A percentile compares a stretch with the other conserved stretches of the same genome.
Conservation (phyloP, 2,888 invertebrate species). For the Ceraclea dissimilis region DNA sequence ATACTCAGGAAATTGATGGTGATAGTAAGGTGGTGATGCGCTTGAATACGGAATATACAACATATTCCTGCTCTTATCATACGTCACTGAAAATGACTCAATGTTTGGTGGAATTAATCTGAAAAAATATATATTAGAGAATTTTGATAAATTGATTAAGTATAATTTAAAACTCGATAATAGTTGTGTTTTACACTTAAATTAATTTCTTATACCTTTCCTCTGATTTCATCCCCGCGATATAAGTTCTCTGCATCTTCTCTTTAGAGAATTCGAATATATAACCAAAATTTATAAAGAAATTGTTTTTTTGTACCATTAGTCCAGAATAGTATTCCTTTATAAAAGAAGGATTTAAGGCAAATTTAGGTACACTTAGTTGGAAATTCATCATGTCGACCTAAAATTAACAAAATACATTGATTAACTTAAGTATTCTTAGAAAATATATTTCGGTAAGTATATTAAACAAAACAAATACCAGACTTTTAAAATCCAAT, state of each 20-base stretch:
- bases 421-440: not conserved
- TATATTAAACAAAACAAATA: not conserved
- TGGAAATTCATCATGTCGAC: slow-evolving; percentile 10
- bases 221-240: slow-evolving; percentile 2
- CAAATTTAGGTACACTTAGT: slow-evolving; percentile 8
- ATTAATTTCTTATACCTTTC: slow-evolving; percentile 9
- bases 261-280: slow-evolving; percentile 9
- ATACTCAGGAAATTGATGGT: slow-evolving; percentile 14
- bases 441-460: not conserved
- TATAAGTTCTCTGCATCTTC: slow-evolving; percentile 6
- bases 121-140: slow-evolving; percentile 1
- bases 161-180: too few species aligned
- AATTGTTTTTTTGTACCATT: slow-evolving; percentile 10
- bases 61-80: slow-evolving; percentile 9
- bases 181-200: too few species aligned
- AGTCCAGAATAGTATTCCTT: slow-evolving; percentile 14
- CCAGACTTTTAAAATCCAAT: slow-evolving; percentile 5
- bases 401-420: slow-evolving; percentile 3
- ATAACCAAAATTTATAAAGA: slow-evolving; percentile 13
- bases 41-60: slow-evolving; percentile 10
- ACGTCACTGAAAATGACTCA: slow-evolving; percentile 1
- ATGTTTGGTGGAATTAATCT: slow-evolving; percentile 7
- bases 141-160: too few species aligned
- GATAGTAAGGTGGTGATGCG: slow-evolving; percentile 10
- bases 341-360: not conserved